Evolutionary conservation across 2,888 invertebrate species (phyloP), one percentile per base, ranked within the genome.

Genomic region (Apocheima hispidaria): DNA sequence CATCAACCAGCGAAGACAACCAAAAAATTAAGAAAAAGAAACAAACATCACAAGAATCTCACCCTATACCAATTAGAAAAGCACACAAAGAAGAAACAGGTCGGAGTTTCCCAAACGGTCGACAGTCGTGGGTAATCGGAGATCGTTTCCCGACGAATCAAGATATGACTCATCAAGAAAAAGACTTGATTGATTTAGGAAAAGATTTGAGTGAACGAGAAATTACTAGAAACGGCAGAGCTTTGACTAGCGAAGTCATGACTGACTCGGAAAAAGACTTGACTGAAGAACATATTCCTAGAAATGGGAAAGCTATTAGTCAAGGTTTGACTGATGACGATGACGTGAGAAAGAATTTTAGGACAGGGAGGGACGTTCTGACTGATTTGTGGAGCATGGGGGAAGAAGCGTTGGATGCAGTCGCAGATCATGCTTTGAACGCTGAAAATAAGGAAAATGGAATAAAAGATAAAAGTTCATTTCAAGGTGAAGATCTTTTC

Each of bases 1-100:
- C 89, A n/a, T 84, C 89, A 2, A 74, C 90, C 0, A 77, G 79
- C 0, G 75, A 79, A 6, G 83, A 83, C 48, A 88, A 90, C 66
- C 88, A 90, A 65, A 89, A 88, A 56, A 86, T 79, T n/a, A n/a
- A n/a, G 72, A 88, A 86, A 70, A 90, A 88, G 73, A 90, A 89
- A 74, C 78, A 79, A 28, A 88, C 88, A 28, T 92, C 92, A 0
- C 75, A 88, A 0, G 90, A 89, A 62, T 86, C 92, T 66, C 93
- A 92, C 60, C 78, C 92, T 2, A 69, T 86, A 72, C 79, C 80
- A 0, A 64, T 79, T 63, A 65, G 77, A 4, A 79, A 79, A 55
- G 73, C 71, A 0, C 79, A 76, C 1, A 83, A 84, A 10, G 74
- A 86, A 28, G 83, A 88, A 18, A 91, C 88, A 90, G 89, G 90